Conservation (phyloP, 2,888 invertebrate species). For the Nomada goodeniana region DNA sequence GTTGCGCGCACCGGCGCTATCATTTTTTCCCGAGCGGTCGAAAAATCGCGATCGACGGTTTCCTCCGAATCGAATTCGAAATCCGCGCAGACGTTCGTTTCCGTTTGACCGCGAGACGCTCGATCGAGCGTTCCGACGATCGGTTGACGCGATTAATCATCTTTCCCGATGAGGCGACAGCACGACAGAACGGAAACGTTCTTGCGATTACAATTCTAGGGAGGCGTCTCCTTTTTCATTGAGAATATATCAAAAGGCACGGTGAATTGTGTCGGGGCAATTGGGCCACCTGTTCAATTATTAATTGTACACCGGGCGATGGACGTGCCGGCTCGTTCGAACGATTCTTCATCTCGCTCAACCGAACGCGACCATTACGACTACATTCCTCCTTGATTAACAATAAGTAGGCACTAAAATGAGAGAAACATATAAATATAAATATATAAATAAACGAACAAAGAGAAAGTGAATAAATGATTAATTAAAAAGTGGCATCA, state of each 20-base stretch:
- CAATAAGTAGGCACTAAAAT: slow-evolving; percentile 81
- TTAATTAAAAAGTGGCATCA: slow-evolving; percentile 27
- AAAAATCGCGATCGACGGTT: no score
- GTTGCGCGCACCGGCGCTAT: no score
- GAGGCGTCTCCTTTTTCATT: background rate
- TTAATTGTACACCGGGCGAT: slow-evolving; percentile 72
- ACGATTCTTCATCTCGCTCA: slow-evolving; percentile 77
- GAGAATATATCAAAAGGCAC: slow-evolving; percentile 10
- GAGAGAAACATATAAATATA: slow-evolving; percentile 71
- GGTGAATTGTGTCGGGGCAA: slow-evolving; percentile 28
- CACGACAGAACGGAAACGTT: no score
- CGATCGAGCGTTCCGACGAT: no score
- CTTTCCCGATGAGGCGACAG: no score
- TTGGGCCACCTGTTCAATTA: slow-evolving; percentile 54
- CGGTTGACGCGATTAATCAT: no score
- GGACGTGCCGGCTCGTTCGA: slow-evolving; percentile 76
- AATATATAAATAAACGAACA: slow-evolving; percentile 35
- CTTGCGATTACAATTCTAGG: no score
- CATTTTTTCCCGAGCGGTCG: no score
- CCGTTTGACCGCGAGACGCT: no score
- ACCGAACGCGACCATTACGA: slow-evolving; percentile 77
- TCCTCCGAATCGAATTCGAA: no score
- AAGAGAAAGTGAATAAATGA: slow-evolving; percentile 37
- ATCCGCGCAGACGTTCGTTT: no score
- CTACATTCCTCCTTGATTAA: slow-evolving; percentile 82